phyloP scores from a whole-genome alignment of 2,113 vertebrate genomes.

The Ophiodon elongatus region DNA sequence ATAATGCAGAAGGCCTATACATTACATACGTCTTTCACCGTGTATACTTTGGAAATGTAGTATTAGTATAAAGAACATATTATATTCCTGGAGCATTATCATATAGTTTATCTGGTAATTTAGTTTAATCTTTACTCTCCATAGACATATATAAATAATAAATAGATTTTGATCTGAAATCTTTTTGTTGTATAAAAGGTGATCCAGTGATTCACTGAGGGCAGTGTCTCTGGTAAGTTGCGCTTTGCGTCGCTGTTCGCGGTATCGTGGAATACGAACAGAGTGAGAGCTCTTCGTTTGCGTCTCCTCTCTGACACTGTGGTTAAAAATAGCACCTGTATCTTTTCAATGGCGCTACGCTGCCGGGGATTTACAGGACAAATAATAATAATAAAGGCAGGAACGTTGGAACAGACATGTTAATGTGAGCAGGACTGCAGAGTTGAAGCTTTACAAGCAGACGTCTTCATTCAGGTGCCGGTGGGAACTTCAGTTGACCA shows the following conservation, averaged over 20 bases:
- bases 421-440: background rate
- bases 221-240: no score
- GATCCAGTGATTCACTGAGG: background rate
- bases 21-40: background rate
- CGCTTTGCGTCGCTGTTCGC: background rate
- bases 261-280: background rate
- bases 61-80: background rate
- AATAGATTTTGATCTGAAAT: background rate
- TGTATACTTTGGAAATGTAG: background rate
- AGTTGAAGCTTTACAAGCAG: background rate
- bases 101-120: no score
- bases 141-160: background rate
- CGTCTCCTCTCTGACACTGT: conserved; percentile 1
- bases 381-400: background rate
- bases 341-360: conserved; percentile 1
- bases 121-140: background rate
- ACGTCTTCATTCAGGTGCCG: background rate
- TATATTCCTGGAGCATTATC: background rate
- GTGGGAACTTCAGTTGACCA: background rate
- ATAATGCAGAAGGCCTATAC: background rate
- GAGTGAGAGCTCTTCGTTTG: conserved; percentile 52
- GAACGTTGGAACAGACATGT: background rate
- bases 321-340: conserved; percentile 61
- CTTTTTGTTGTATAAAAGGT: background rate
- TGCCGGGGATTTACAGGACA: background rate